Evolutionary conservation across 2,888 invertebrate species (phyloP).

Genomic region (Mantis religiosa): DNA sequence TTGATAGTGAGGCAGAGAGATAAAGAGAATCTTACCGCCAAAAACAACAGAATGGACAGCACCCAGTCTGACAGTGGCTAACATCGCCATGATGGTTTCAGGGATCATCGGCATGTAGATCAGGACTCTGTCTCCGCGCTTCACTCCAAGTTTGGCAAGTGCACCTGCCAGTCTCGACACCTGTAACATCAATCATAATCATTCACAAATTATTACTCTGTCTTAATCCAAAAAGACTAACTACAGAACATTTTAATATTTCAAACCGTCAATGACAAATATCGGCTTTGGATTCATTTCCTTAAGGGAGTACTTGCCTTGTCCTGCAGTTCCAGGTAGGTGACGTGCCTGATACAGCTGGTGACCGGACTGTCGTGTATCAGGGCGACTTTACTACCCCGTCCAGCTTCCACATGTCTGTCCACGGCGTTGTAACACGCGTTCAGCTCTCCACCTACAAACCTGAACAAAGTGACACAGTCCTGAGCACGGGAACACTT

Average conservation of each 20-base stretch:
- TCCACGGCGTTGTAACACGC: conserved; percentile 92
- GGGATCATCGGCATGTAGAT: conserved; percentile 95
- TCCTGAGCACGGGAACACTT: not conserved
- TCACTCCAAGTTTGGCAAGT: conserved; percentile 70
- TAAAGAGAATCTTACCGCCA: conserved; percentile 59
- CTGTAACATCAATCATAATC: conserved; percentile 43
- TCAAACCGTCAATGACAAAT: too few species aligned
- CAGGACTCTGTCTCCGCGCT: conserved; percentile 77
- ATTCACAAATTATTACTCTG: too few species aligned
- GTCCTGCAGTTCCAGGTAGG: conserved; percentile 75
- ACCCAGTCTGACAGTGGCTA: conserved; percentile 82
- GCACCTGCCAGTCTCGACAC: conserved; percentile 75
- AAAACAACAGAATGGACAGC: conserved; percentile 94
- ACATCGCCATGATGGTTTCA: conserved; percentile 82
- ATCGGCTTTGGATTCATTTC: too few species aligned
- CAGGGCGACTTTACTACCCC: conserved; percentile 73
- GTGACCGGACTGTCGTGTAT: conserved; percentile 90
- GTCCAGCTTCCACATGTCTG: conserved; percentile 76
- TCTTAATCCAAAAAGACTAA: too few species aligned
- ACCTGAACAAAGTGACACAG: conserved; percentile 52
- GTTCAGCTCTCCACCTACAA: conserved; percentile 84
- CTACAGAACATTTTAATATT: too few species aligned
- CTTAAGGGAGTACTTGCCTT: conserved; percentile 62
- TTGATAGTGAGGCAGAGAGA: too few species aligned
- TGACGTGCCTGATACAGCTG: conserved; percentile 67